phyloP scores from a whole-genome alignment of 2,888 invertebrate species.

The Drosophila percnosoma region DNA sequence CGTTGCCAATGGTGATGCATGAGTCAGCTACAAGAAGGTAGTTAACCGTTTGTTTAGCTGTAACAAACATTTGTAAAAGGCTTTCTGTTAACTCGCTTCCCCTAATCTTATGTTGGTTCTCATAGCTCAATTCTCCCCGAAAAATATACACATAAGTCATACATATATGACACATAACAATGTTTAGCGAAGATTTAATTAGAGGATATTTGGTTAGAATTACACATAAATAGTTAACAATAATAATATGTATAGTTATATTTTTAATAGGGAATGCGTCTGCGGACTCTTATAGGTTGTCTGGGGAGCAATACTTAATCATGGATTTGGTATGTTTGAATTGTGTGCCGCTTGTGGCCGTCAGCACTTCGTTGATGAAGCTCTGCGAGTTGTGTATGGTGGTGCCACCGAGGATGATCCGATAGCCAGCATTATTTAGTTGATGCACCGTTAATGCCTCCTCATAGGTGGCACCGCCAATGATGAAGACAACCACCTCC shows the following conservation, averaged over 20 bases:
- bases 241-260: constrained; percentile 31
- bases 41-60: not conserved
- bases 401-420: constrained; percentile 95
- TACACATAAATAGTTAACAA: constrained; percentile 71
- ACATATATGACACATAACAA: constrained; percentile 35
- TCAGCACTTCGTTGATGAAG: constrained; percentile 91
- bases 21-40: not conserved
- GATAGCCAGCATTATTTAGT: constrained; percentile 90
- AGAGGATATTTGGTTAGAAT: constrained; percentile 33
- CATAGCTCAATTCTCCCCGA: not conserved
- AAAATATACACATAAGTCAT: constrained; percentile 2
- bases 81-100: not conserved
- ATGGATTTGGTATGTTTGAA: constrained; percentile 89
- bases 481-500: constrained; percentile 97
- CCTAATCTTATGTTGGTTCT: not conserved
- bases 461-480: constrained; percentile 98
- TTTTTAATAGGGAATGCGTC: constrained; percentile 20
- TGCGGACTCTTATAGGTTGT: constrained; percentile 75
- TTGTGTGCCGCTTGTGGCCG: constrained; percentile 88
- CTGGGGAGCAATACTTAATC: constrained; percentile 90
- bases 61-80: not conserved
- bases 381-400: constrained; percentile 94
- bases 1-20: constrained; percentile 42
- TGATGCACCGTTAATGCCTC: constrained; percentile 95
- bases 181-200: constrained; percentile 23